phyloP scores from a whole-genome alignment of 2,113 vertebrate genomes.

The Seriola aureovittata region DNA sequence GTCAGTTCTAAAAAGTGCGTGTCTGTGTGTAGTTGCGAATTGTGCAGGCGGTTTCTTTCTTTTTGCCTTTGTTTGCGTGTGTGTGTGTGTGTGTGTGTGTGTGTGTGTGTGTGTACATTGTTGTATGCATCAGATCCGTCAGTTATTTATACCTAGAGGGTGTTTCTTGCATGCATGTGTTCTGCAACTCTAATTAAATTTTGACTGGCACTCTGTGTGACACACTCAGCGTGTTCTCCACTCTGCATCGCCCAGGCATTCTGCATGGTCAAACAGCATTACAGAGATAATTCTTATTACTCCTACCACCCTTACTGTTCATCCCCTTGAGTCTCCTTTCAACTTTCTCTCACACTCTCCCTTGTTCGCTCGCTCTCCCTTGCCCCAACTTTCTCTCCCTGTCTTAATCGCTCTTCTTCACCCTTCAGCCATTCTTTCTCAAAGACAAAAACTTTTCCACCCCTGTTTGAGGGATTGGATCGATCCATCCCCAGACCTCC shows the following conservation, averaged over 20 bases:
- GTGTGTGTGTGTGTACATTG: not conserved
- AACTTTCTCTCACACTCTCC: conserved; percentile 3
- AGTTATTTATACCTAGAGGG: not conserved
- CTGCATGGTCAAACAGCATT: conserved; percentile 66
- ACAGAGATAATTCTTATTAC: conserved; percentile 49
- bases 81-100: not conserved
- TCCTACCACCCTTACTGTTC: conserved; percentile 24
- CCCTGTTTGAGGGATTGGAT: conserved; percentile 72
- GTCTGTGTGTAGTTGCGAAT: not conserved
- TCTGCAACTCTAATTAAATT: conserved; percentile 42
- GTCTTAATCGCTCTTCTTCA: conserved; percentile 35
- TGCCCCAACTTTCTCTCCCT: conserved; percentile 6
- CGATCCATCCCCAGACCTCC: conserved; percentile 69
- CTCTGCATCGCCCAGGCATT: conserved; percentile 44
- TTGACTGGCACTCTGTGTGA: conserved; percentile 41
- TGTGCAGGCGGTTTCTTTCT: not conserved
- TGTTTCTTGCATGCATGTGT: conserved; percentile 21
- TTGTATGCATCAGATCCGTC: not conserved
- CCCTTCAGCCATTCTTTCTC: conserved; percentile 59
- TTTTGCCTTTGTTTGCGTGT: not conserved
- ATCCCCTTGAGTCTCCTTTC: conserved; percentile 23
- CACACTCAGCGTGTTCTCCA: conserved; percentile 43
- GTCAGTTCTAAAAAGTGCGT: no score
- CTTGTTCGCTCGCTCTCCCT: not conserved
- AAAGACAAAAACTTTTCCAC: conserved; percentile 70